Evolutionary conservation across 1,140 invertebrate genomes (phyloP).

Genomic region (Pogonomyrmex californicus): DNA sequence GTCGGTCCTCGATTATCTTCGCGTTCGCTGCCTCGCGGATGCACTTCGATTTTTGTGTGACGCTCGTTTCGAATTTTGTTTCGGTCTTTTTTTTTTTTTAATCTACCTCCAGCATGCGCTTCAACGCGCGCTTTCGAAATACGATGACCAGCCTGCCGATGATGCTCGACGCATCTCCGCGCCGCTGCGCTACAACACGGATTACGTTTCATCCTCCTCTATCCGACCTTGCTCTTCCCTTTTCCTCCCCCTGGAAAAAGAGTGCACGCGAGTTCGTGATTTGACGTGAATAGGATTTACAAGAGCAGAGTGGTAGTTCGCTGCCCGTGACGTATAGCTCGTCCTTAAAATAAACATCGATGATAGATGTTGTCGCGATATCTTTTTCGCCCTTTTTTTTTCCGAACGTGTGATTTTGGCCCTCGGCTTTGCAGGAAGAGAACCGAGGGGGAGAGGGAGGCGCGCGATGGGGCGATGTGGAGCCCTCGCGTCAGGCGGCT

Average conservation of each 20-base stretch:
- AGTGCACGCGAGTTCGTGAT: slow-evolving; percentile 30
- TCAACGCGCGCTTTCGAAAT: slow-evolving; percentile 42
- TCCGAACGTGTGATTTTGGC: background rate
- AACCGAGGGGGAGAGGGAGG: background rate
- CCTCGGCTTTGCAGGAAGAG: background rate
- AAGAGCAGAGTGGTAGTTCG: slow-evolving; percentile 50
- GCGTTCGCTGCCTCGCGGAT: slow-evolving; percentile 31
- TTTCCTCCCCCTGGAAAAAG: background rate
- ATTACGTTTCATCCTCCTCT: slow-evolving; percentile 23
- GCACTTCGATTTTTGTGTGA: slow-evolving; percentile 43
- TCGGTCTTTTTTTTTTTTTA: background rate
- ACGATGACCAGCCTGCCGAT: background rate
- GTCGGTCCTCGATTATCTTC: slow-evolving; percentile 38
- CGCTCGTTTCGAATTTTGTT: slow-evolving; percentile 5
- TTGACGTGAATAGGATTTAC: slow-evolving; percentile 68
- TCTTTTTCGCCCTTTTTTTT: background rate
- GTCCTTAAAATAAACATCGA: slow-evolving; percentile 53
- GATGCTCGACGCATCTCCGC: slow-evolving; percentile 14
- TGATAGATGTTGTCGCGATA: slow-evolving; percentile 11
- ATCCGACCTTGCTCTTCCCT: background rate
- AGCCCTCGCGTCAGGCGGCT: slow-evolving; percentile 17
- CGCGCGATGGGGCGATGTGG: slow-evolving; percentile 1
- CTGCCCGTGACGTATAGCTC: slow-evolving; percentile 25
- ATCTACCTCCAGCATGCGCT: slow-evolving; percentile 1
- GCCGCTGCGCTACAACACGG: background rate